Percentiles rank a stretch among this genome's conserved stretches.
phyloP scores from a whole-genome alignment of 1,140 invertebrate genomes.

The Heterodera carotae region DNA sequence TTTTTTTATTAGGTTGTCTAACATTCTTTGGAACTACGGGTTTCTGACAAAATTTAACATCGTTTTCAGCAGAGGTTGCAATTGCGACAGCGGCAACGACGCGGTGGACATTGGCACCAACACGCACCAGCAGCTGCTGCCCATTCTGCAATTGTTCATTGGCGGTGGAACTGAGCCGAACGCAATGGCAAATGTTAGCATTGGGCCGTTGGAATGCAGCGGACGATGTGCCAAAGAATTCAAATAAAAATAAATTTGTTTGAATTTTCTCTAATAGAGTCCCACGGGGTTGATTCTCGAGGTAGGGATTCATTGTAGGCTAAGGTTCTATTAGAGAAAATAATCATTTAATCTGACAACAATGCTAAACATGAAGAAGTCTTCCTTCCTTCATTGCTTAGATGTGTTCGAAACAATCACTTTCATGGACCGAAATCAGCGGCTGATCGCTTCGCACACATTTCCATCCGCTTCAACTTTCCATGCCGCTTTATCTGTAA shows the following conservation, averaged over 20 bases:
- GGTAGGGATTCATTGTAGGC: too few species aligned
- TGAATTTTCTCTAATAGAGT: too few species aligned
- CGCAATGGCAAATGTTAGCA: conserved; percentile 53
- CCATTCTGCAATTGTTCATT: conserved; percentile 62
- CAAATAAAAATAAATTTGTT: conserved; percentile 1
- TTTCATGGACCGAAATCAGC: conserved; percentile 62
- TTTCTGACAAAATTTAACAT: too few species aligned
- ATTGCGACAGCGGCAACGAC: conserved; percentile 62
- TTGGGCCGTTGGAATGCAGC: conserved; percentile 55
- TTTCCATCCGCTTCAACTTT: conserved; percentile 40
- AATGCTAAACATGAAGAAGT: too few species aligned
- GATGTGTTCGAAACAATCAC: conserved; percentile 62
- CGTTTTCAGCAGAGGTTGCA: conserved; percentile 48
- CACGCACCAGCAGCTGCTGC: conserved; percentile 58
- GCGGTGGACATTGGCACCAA: conserved; percentile 60
- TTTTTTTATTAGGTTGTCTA: too few species aligned
- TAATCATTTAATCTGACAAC: too few species aligned
- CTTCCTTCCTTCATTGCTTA: conserved; percentile 36
- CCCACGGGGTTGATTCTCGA: too few species aligned
- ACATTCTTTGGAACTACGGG: too few species aligned
- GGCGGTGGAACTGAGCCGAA: conserved; percentile 46
- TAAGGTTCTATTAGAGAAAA: too few species aligned
- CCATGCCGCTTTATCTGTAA: conserved; percentile 52
- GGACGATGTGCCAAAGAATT: conserved; percentile 46
- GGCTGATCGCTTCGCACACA: conserved; percentile 51